Conservation (phyloP, 2,113 vertebrate genomes). For the Gnathonemus longibarbis region DNA sequence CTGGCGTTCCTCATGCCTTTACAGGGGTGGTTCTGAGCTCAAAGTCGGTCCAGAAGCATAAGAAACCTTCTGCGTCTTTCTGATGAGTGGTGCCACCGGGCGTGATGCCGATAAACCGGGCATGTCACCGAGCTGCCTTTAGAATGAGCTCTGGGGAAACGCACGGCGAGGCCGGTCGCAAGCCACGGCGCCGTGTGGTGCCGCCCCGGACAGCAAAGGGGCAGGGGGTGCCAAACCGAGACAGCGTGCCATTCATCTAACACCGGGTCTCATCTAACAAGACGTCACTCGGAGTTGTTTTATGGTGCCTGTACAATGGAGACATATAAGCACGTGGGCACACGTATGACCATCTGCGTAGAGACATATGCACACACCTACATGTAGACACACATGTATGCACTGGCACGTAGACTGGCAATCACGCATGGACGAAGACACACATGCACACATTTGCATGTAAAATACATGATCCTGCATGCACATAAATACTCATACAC, state of each 20-base stretch:
- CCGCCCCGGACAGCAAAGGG: neutral
- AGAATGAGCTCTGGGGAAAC: neutral
- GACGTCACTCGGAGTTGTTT: neutral
- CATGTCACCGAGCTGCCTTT: neutral
- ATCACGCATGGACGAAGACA: neutral
- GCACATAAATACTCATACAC: neutral
- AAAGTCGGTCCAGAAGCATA: neutral
- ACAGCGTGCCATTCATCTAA: neutral
- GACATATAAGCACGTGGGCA: neutral
- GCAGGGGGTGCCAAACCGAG: neutral
- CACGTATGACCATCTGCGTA: neutral
- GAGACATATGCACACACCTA: neutral
- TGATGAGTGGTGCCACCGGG: neutral
- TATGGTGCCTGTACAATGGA: neutral
- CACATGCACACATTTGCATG: neutral
- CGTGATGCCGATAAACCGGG: neutral
- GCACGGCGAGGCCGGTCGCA: neutral
- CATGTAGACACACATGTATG: neutral
- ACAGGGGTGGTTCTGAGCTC: neutral
- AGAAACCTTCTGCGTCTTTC: neutral
- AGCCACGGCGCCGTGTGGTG: fast-evolving
- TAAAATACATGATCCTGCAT: neutral
- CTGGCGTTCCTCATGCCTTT: neutral
- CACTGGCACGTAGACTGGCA: neutral
- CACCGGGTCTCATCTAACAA: neutral